Evolutionary conservation across 2,888 invertebrate genomes (phyloP).

Genomic region (Scaptomyza tumidula): DNA sequence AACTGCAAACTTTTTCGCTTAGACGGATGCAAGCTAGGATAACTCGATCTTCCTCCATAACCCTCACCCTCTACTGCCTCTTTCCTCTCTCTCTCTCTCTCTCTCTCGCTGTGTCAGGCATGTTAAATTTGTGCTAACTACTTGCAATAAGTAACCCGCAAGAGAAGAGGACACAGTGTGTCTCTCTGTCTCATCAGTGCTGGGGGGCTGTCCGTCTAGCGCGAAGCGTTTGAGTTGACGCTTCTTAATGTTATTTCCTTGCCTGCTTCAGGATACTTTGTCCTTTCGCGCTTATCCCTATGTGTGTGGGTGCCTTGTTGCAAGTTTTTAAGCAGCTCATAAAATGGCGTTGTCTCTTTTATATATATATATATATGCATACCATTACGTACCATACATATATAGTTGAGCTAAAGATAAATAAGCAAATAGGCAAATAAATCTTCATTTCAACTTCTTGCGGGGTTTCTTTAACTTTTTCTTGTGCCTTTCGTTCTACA

Average conservation of each 20-base stretch:
- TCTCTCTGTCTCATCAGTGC: constrained; percentile 12
- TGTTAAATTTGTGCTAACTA: constrained; percentile 49
- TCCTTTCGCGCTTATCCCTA: constrained; percentile 23
- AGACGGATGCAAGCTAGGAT: constrained; percentile 31
- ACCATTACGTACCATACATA: not conserved
- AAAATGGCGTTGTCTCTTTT: constrained; percentile 36
- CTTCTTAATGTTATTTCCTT: constrained; percentile 56
- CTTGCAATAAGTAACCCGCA: constrained; percentile 44
- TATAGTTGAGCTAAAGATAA: constrained; percentile 70
- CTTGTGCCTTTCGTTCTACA: constrained; percentile 9
- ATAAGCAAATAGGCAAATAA: constrained; percentile 81
- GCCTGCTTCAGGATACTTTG: constrained; percentile 31
- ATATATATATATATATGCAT: not conserved
- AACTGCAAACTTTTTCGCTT: constrained; percentile 49
- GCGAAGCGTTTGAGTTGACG: constrained; percentile 57
- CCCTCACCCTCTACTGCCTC: not conserved
- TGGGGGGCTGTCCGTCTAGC: constrained; percentile 1
- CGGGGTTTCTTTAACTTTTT: constrained; percentile 66
- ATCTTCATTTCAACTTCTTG: constrained; percentile 79
- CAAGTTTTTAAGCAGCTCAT: constrained; percentile 55
- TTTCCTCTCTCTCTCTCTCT: not conserved
- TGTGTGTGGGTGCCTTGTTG: constrained; percentile 11
- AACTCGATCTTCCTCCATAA: not conserved
- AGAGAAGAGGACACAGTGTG: not conserved
- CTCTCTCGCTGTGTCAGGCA: constrained; percentile 3